Base-by-base conservation (phyloP, 2,797 vertebrate genomes). In the Anguilla obscura region DNA sequence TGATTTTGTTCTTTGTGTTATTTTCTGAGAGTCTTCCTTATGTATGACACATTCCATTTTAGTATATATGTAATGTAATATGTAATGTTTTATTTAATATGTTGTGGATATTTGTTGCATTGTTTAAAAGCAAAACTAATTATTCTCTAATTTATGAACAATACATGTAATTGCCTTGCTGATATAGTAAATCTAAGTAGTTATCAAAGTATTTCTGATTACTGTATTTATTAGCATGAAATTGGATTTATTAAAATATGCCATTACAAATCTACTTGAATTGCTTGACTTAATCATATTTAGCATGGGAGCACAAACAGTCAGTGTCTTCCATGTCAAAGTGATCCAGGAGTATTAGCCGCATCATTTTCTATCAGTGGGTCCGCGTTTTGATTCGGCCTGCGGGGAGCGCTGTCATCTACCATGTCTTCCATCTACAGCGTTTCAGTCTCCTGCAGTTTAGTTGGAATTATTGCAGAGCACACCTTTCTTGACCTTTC, bases 221-320 rank as follows among this genome's bases (percentile, higher is more conserved):
- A 21, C 40, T 83, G 80, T 83, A 83, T 83, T 83, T 83, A 50
- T 40, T 45, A 48, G 33, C 56, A n/a, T 84, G 3, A 54, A 85
- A 30, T 56, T 33, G 9, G 50, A 48, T 85, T 30, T 56, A 60
- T 85, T 54, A 56, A 85, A 85, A 33, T 56, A 48, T 82, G 24
- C 4, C 12, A 36, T 27, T 52, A 24, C 54, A 16, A 52, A 10
- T 30, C 30, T 30, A 85, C 54, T 85, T 30, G 83, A 60, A 60
- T 85, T 56, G 48, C 2, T 58, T 85, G 1, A 30, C 14, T 56
- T 58, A 79, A 79, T 58, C 3, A 85, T 85, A 30, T 56, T n/a
- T 18, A 85, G 54, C 18, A 40, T 48, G 30, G 52, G 36, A 18
- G 84, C 33, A 33, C 16, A 58, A 85, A 63, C 18, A 85, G 24